Evolutionary conservation across 2,888 invertebrate genomes (phyloP).

Genomic region (Mythimna vitellina): DNA sequence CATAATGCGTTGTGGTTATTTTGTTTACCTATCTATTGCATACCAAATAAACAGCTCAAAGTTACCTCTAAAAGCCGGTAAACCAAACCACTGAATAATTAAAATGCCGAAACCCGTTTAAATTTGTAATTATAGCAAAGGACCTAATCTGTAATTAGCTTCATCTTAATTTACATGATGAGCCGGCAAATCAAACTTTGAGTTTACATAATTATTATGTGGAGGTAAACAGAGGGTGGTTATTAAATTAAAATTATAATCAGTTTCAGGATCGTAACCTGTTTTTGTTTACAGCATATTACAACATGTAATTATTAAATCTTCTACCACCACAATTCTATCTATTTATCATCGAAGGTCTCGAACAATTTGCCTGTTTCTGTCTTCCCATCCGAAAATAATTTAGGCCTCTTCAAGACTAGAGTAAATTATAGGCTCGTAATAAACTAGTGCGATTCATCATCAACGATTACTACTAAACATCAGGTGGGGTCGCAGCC

Average conservation of each 20-base stretch:
- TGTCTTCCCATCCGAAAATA: too few relatives aligned
- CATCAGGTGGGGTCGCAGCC: too few relatives aligned
- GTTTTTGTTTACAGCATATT: neutral
- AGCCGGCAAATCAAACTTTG: slow-evolving; percentile 44
- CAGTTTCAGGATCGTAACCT: neutral
- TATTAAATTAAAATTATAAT: slow-evolving; percentile 30
- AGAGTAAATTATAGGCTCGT: too few relatives aligned
- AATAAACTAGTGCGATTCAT: too few relatives aligned
- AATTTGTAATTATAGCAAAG: slow-evolving; percentile 42
- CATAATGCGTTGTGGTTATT: neutral
- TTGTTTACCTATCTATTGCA: neutral
- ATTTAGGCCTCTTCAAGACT: too few relatives aligned
- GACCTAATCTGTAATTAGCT: slow-evolving; percentile 48
- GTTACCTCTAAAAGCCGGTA: neutral
- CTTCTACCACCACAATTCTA: too few relatives aligned
- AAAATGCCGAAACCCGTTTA: slow-evolving; percentile 45
- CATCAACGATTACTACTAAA: too few relatives aligned
- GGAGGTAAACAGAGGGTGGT: slow-evolving; percentile 13
- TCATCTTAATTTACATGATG: slow-evolving; percentile 48
- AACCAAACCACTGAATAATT: slow-evolving; percentile 44
- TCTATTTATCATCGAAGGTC: too few relatives aligned
- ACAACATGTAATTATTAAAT: too few relatives aligned
- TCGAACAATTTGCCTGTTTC: too few relatives aligned
- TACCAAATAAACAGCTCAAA: slow-evolving; percentile 5
- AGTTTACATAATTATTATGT: slow-evolving; percentile 37